Evolutionary conservation across 1,140 invertebrate species (phyloP).

Genomic region (Conopomorpha cramerella): DNA sequence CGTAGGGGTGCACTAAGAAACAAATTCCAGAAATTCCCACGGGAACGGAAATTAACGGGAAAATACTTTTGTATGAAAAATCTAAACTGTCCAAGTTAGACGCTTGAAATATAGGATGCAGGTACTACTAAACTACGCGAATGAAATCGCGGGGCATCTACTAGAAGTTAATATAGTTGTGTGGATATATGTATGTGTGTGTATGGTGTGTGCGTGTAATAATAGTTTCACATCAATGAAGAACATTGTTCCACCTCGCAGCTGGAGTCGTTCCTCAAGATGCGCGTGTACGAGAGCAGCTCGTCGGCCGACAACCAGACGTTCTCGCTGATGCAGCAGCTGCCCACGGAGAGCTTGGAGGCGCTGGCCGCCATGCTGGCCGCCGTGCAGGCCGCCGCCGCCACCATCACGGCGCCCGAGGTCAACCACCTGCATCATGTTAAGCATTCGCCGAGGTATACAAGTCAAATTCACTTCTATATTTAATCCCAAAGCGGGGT

Average conservation of each 20-base stretch:
- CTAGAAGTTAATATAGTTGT: too few species aligned
- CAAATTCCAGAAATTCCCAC: too few species aligned
- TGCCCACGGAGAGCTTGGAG: slow-evolving; percentile 26
- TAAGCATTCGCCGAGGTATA: slow-evolving; percentile 38
- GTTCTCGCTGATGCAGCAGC: slow-evolving; percentile 29
- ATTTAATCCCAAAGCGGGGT: too few species aligned
- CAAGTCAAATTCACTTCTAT: background rate
- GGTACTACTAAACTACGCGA: too few species aligned
- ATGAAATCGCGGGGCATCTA: too few species aligned
- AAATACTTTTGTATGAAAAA: too few species aligned
- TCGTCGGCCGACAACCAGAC: slow-evolving; percentile 16
- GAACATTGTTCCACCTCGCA: slow-evolving; percentile 10
- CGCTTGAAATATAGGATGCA: too few species aligned
- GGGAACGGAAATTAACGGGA: too few species aligned
- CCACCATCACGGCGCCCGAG: slow-evolving; percentile 17
- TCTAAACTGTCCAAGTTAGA: too few species aligned
- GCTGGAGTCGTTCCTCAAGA: slow-evolving; percentile 45
- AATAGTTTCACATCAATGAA: background rate
- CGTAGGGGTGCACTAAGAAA: too few species aligned
- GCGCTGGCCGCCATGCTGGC: slow-evolving; percentile 29
- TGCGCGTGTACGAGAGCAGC: slow-evolving; percentile 38
- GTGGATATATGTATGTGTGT: too few species aligned
- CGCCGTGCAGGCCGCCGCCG: slow-evolving; percentile 20
- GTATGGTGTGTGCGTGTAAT: too few species aligned
- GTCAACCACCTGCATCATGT: slow-evolving; percentile 38